Base-by-base conservation (phyloP, 2,113 vertebrate species). In the Kryptolebias marmoratus region DNA sequence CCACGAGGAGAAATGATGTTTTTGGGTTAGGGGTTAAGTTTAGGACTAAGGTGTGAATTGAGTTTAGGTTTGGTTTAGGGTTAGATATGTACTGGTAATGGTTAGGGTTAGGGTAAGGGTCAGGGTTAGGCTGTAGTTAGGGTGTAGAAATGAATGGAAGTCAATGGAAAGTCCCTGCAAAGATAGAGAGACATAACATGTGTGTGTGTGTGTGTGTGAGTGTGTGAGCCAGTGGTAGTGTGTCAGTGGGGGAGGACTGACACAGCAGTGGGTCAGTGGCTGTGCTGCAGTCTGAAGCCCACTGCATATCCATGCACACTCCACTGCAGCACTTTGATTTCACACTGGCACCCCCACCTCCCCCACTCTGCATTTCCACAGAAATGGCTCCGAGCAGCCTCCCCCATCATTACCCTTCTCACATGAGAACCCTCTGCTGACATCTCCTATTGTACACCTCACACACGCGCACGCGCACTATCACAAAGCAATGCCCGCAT, bases 371-470 rank as follows among this genome's bases (percentile, higher is more conserved):
- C 83, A 84, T 90, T 87, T 85, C 73, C 73, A 76, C 74, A 48
- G 70, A 80, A 80, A 86, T 59, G 75, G 66, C 81, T 83, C 15
- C 11, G 64, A 86, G 83, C 75, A 71, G 68, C 77, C 73, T 55
- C 80, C 76, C 77, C 86, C 73, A 86, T 88, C 88, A 85, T 90
- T 87, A 82, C 83, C 87, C 89, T 87, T 89, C 89, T 87, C 87
- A 90, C 87, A 85, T 87, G 85, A 86, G 86, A 81, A 81, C 78
- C 85, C 82, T 73, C 87, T 80, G 83, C 86, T 86, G 82, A 87
- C 87, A 81, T 84, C 65, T 79, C 79, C 66, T 71, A 70, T 73
- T 87, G 74, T 71, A 57, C 18, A 5, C 39, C 2, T 61, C 49
- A 69, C 62, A 31, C 61, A 56, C 69, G n/a, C 60, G 31, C 64